Conservation (phyloP, 2,113 vertebrate genomes). For the Chitala chitala region DNA sequence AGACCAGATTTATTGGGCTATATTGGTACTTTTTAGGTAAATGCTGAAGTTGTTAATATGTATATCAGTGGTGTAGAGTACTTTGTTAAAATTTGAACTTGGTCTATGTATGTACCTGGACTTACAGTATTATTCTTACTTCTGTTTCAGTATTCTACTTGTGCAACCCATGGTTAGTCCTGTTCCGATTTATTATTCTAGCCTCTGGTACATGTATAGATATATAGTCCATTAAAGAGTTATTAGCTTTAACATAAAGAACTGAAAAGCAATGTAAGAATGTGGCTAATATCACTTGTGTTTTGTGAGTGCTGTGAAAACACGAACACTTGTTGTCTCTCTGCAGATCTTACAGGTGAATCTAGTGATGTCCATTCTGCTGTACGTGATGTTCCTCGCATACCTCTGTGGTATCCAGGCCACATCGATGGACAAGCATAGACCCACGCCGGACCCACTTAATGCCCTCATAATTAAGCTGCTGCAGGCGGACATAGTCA, state of each 20-base stretch:
- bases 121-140: too few species aligned
- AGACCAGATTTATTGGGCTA: not conserved
- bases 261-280: too few species aligned
- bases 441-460: constrained; percentile 80
- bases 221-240: too few species aligned
- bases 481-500: constrained; percentile 87
- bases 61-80: not conserved
- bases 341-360: constrained; percentile 97
- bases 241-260: too few species aligned
- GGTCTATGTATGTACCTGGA: too few species aligned
- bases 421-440: constrained; percentile 83
- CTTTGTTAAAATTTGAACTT: too few species aligned
- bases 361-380: constrained; percentile 99
- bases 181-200: too few species aligned
- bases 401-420: constrained; percentile 96
- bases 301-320: too few species aligned
- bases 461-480: constrained; percentile 93
- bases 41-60: not conserved
- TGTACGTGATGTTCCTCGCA: constrained; percentile 95
- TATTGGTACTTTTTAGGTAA: not conserved
- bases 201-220: too few species aligned
- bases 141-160: too few species aligned
- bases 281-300: not conserved
- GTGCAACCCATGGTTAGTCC: too few species aligned
- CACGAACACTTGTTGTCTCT: constrained; percentile 37